Evolutionary conservation across 2,797 vertebrate genomes (phyloP).

Genomic region (Limnodromus scolopaceus): DNA sequence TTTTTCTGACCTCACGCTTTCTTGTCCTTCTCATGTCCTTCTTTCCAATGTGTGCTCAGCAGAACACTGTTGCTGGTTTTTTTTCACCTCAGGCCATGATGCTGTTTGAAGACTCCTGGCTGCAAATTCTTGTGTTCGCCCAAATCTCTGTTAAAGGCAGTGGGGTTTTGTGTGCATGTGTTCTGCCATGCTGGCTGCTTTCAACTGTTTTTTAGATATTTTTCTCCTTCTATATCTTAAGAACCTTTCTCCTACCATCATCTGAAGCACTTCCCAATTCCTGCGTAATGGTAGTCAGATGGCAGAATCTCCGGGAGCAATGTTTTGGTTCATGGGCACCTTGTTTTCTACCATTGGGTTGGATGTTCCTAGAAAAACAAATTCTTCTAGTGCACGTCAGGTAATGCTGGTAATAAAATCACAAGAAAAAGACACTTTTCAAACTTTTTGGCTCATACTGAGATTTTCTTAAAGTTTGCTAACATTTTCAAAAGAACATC

Average conservation of each 20-base stretch:
- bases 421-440: background rate
- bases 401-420: background rate
- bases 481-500: background rate
- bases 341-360: background rate
- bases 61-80: background rate
- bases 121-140: background rate
- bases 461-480: background rate
- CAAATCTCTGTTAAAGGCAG: background rate
- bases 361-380: background rate
- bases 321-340: background rate
- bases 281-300: background rate
- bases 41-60: background rate
- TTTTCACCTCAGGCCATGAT: background rate
- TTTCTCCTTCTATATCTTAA: background rate
- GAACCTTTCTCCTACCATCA: background rate
- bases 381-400: background rate
- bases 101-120: background rate
- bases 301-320: background rate
- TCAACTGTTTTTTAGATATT: background rate
- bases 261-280: background rate
- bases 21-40: background rate
- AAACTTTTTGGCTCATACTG: background rate
- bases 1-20: background rate
- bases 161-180: background rate
- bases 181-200: background rate